Conservation (phyloP, 2,797 vertebrate genomes). For the Gymnodraco acuticeps region DNA sequence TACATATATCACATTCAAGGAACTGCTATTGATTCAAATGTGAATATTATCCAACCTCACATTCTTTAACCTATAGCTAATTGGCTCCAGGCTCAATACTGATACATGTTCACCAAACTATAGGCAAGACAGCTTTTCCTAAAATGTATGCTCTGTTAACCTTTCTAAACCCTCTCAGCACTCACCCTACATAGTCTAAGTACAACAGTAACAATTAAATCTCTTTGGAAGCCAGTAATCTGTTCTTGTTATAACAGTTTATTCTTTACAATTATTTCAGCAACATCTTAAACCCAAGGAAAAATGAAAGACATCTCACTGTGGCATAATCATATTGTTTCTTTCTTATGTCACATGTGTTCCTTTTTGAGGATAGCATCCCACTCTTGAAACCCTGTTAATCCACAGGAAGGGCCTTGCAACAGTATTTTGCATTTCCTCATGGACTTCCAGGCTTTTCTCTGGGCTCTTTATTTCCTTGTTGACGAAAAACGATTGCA, state of each 20-base stretch:
- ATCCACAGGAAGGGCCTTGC: conserved; percentile 37
- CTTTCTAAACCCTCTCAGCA: not conserved
- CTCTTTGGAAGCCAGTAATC: not conserved
- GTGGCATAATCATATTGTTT: not conserved
- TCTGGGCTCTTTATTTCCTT: conserved; percentile 40
- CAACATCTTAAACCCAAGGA: not conserved
- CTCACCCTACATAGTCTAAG: not conserved
- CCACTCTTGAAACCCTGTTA: conserved; percentile 12
- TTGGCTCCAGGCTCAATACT: not conserved
- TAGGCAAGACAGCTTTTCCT: not conserved
- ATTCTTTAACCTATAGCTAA: not conserved
- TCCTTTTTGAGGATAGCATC: conserved; percentile 21
- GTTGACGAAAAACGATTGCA: conserved; percentile 48
- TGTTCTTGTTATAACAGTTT: not conserved
- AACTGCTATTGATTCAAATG: too few species aligned
- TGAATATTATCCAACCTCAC: too few species aligned
- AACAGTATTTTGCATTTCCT: conserved; percentile 42
- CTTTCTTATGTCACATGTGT: conserved; percentile 3
- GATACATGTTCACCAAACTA: not conserved
- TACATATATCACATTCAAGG: too few species aligned
- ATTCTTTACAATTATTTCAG: conserved; percentile 14
- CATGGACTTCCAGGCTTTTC: conserved; percentile 25
- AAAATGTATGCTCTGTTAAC: not conserved
- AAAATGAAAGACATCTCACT: conserved; percentile 5
- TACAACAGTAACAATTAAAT: not conserved